Conservation (phyloP, 2,888 invertebrate species). For the Caenorhabditis sp. region DNA sequence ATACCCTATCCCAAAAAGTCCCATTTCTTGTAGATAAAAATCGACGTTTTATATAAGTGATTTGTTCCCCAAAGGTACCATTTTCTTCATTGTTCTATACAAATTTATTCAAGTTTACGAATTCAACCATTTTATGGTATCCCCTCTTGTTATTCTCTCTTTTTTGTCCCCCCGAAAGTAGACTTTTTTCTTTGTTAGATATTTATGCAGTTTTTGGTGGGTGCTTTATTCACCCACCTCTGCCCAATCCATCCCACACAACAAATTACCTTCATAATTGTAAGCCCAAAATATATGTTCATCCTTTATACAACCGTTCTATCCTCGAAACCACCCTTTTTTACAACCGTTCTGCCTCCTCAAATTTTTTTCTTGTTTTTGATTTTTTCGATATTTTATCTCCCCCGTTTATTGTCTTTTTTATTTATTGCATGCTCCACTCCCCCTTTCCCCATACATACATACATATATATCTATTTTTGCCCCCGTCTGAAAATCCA, state of each 20-base stretch:
- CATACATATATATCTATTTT: no score
- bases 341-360: constrained; percentile 52
- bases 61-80: not conserved
- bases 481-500: not conserved
- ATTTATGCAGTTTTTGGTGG: constrained; percentile 3
- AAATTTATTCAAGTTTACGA: constrained; percentile 33
- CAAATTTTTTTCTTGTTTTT: no score
- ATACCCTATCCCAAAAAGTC: not conserved
- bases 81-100: constrained; percentile 23
- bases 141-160: not conserved
- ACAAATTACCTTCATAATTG: constrained; percentile 7
- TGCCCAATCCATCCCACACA: not conserved
- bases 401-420: no score
- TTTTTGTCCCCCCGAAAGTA: constrained; percentile 5
- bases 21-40: not conserved
- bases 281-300: constrained; percentile 13
- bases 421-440: not conserved
- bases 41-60: constrained; percentile 1
- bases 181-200: not conserved
- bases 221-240: not conserved
- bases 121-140: constrained; percentile 31
- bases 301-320: constrained; percentile 50
- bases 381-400: constrained; percentile 2
- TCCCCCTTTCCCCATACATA: not conserved
- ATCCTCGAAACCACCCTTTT: constrained; percentile 23